Evolutionary conservation across 2,888 invertebrate species (phyloP).

Genomic region (Palloptera scutellata): DNA sequence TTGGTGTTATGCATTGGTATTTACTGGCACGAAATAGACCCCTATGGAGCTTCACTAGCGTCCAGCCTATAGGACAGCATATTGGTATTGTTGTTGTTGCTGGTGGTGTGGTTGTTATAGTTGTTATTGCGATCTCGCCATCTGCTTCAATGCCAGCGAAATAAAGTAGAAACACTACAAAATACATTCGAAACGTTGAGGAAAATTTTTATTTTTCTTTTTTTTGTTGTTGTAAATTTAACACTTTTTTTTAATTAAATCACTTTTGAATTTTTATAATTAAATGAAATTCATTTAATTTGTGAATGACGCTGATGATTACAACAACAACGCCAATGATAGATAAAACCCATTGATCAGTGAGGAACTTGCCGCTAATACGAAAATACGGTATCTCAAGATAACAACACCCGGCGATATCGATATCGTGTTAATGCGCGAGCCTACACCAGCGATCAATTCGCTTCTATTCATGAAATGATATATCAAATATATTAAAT

Average conservation of each 20-base stretch:
- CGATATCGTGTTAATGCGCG: neutral
- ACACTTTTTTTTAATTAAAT: slow-evolving; percentile 5
- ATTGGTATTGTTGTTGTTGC: slow-evolving; percentile 28
- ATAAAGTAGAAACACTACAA: slow-evolving; percentile 31
- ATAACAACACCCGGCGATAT: neutral
- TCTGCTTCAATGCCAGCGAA: slow-evolving; percentile 24
- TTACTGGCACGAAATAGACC: slow-evolving; percentile 33
- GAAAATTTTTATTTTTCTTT: slow-evolving; percentile 1
- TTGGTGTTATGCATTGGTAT: slow-evolving; percentile 30
- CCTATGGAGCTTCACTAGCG: slow-evolving; percentile 32
- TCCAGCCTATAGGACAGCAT: slow-evolving; percentile 40
- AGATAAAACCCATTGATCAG: slow-evolving; percentile 5
- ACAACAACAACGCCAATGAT: neutral
- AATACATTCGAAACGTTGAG: slow-evolving; percentile 33
- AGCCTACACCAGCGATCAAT: neutral
- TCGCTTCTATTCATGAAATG: neutral
- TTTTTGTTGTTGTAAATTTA: slow-evolving; percentile 1
- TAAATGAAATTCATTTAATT: neutral
- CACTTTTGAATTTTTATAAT: neutral
- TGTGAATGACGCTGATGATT: neutral
- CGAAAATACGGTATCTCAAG: neutral
- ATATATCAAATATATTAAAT: neutral
- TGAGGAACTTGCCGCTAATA: neutral
- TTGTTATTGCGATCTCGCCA: slow-evolving; percentile 1
- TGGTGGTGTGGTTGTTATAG: neutral